Evolutionary conservation across 1,140 invertebrate species (phyloP), one percentile per base, ranked within the genome.

Genomic region (Mizuhopecten yessoensis): DNA sequence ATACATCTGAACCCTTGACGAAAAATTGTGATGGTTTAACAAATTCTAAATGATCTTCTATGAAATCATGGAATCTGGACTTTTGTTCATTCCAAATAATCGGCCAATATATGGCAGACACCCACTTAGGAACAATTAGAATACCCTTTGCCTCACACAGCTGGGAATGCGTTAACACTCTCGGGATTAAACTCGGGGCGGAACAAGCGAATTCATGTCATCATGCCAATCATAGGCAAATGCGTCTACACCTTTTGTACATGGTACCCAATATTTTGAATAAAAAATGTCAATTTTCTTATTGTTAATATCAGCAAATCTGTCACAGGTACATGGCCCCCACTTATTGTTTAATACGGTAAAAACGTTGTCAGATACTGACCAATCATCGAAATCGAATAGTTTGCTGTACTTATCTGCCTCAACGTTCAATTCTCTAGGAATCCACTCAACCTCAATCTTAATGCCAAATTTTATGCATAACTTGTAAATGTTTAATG

Each of bases 381-480:
- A n/a, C 87, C 34, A 88, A 20, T 88, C 86, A 42, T 90, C 89
- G 39, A 86, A 90, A 90, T 90, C 89, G 45, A 90, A 90, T 20
- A 90, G 86, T 86, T 86, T 86, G 42, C 89, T 87, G 75, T 86
- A 90, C 7, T 1, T 33, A 33, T 89, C 90, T n/a, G 88, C 87
- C 49, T 89, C 87, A 23, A 17, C 34, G 11, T 91, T 89, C 0
- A 86, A 75, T 13, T 88, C 57, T 45, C 75, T 86, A 33, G 90
- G 88, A 34, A 89, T 49, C 90, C 57, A 87, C 20, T 57, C 34
- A 13, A 91, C 87, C 34, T 86, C 75, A 13, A 36, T 36, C 39
- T n/a, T 86, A 5, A 90, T 90, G 15, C 33, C 86, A 2, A 29
- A 36, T 34, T 49, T 23, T 29, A 90, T 86, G 86, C 89, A 90